A percentile compares a stretch with the other conserved stretches of the same genome.
phyloP scores from a whole-genome alignment of 2,797 vertebrate genomes.

The Arrhamphus sclerolepis region DNA sequence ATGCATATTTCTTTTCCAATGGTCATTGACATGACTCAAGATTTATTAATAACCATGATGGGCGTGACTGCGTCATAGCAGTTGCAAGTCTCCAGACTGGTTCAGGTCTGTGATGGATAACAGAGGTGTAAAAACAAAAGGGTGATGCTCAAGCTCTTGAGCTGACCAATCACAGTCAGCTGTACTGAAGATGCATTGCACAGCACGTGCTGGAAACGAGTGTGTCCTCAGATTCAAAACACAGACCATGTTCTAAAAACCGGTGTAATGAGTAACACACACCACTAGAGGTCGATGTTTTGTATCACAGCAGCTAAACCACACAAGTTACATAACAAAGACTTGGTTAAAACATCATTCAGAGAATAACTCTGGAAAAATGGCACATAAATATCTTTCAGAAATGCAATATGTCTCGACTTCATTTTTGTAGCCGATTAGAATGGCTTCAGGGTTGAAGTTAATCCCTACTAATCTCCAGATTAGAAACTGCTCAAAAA shows the following conservation, averaged over 20 bases:
- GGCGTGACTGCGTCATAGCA: constrained; percentile 1
- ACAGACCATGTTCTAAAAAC: constrained; percentile 6
- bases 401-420: neutral
- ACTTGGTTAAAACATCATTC: constrained; percentile 22
- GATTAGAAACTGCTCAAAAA: neutral
- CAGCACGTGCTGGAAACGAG: constrained; percentile 40
- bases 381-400: neutral
- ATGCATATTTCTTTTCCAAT: neutral
- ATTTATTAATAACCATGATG: constrained; percentile 7
- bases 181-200: constrained; percentile 12
- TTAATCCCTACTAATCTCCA: constrained; percentile 36
- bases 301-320: constrained; percentile 19
- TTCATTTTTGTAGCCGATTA: neutral
- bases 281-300: constrained; percentile 63
- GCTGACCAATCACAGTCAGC: constrained; percentile 9
- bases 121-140: constrained; percentile 1
- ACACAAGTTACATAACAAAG: constrained; percentile 66
- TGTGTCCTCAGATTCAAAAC: constrained; percentile 53
- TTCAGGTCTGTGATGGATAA: constrained; percentile 5
- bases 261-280: constrained; percentile 11
- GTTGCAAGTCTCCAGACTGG: constrained; percentile 2
- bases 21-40: constrained; percentile 20
- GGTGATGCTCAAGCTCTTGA: constrained; percentile 5
- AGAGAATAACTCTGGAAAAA: constrained; percentile 43
- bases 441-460: constrained; percentile 1